Evolutionary conservation across 2,113 vertebrate genomes (phyloP), one percentile per base, ranked within the genome.

Genomic region (Coreoperca whiteheadi): DNA sequence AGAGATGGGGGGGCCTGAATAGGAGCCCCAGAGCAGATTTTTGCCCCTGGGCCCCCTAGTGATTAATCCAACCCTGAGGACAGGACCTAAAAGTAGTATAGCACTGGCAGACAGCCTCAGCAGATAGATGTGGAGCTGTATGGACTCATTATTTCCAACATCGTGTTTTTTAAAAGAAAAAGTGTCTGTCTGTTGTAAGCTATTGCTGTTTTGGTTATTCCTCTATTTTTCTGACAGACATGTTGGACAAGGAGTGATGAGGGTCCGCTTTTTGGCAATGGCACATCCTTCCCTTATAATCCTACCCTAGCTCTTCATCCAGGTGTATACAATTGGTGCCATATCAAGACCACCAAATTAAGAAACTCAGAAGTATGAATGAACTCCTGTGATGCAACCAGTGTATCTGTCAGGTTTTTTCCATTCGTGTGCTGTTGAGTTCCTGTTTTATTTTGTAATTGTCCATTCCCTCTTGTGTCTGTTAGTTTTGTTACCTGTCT

Each of bases 311-410:
- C 50, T 2, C 18, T 21, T 51, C 56, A 30, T 60, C 25, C 14
- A 32, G 28, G 14, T 34, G 28, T 59, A 30, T 59, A 21, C 34
- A 16, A 32, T 2, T 5, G 1, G 9, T 56, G n/a, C 23, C 53
- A 67, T 41, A 67, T 23, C 1, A 74, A 51, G 28, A 28, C 32
- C 46, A 56, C 18, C 64, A 64, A 25, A 54, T 54, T 14, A 46
- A 70, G 37, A 59, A 51, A 48, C 6, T 59, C 39, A 23, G 71
- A 50, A 39, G 20, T n/a, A 32, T 50, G 16, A 77, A 28, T 64
- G 16, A 56, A 64, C 11, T 37, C 11, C n/a, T 53, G 25, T 82
- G 72, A 63, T 60, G 46, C 39, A 77, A 77, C 28, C 50, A 16
- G 56, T 53, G 21, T 54, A 68, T n/a, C n/a, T n/a, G n/a, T n/a